phyloP scores from a whole-genome alignment of 2,888 invertebrate genomes.

The Ormyrus thymus region DNA sequence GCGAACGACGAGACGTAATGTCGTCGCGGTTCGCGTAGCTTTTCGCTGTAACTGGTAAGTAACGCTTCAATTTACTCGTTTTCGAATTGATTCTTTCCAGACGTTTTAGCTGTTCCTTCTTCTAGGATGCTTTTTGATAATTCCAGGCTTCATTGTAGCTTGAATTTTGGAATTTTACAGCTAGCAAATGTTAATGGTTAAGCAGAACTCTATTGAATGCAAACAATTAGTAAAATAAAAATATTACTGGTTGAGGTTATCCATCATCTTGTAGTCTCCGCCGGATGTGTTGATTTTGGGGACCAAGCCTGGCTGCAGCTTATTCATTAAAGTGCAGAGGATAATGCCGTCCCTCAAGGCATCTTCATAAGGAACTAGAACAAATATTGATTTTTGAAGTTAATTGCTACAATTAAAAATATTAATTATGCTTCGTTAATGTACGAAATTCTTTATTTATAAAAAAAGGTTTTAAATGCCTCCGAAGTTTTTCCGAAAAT shows the following conservation, averaged over 20 bases:
- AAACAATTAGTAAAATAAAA: background rate
- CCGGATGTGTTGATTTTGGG: conserved; percentile 88
- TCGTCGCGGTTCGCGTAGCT: too few relatives aligned
- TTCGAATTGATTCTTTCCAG: too few relatives aligned
- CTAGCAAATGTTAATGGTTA: background rate
- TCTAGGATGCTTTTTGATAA: too few relatives aligned
- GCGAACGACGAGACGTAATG: background rate
- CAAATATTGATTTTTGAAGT: too few relatives aligned
- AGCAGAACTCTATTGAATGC: background rate
- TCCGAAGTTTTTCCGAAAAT: too few relatives aligned
- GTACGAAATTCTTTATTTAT: background rate
- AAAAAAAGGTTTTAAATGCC: background rate
- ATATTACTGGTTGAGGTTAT: conserved; percentile 90
- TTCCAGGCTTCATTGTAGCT: too few relatives aligned
- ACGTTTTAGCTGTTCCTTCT: too few relatives aligned
- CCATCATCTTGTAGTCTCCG: conserved; percentile 97
- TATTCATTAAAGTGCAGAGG: conserved; percentile 93
- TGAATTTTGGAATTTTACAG: background rate
- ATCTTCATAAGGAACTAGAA: conserved; percentile 82
- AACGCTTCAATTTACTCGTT: too few relatives aligned
- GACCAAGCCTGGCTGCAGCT: conserved; percentile 88
- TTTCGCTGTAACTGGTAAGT: too few relatives aligned
- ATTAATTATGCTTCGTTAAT: background rate
- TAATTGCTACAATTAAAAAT: background rate
- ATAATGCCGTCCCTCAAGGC: conserved; percentile 89